Conservation (phyloP, 1,140 invertebrate genomes). For the Ceratina australensis region DNA sequence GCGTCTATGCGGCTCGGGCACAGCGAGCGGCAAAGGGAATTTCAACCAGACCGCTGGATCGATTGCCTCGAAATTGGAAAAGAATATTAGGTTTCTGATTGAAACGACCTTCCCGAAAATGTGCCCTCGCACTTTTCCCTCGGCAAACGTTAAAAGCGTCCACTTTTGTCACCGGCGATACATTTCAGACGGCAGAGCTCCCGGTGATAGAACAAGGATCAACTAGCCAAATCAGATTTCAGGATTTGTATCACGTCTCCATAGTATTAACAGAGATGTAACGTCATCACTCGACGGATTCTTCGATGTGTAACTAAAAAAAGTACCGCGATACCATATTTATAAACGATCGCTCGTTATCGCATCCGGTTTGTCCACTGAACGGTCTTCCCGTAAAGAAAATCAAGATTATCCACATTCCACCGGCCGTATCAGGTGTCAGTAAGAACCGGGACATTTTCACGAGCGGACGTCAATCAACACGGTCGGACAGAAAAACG, state of each 20-base stretch:
- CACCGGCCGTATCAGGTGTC: neutral
- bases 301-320: no score
- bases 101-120: conserved; percentile 64
- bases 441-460: conserved; percentile 21
- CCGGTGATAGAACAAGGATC: no score
- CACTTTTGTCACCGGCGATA: neutral
- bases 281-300: no score
- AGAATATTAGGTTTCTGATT: conserved; percentile 72
- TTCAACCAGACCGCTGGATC: conserved; percentile 71
- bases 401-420: neutral
- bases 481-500: neutral
- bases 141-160: conserved; percentile 34
- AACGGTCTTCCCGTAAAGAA: neutral
- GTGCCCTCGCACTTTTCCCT: conserved; percentile 47
- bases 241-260: no score
- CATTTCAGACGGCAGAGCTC: neutral
- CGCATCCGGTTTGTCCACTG: neutral
- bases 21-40: conserved; percentile 65
- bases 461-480: conserved; percentile 20
- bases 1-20: conserved; percentile 39
- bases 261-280: no score
- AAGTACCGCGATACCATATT: no score
- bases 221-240: no score
- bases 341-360: neutral
- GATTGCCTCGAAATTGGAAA: conserved; percentile 71